These are phyloP conservation scores for Rugalucina vietnamica DNA, from an alignment of 2,888 invertebrate species.

Conservation along the genomic window DNA sequence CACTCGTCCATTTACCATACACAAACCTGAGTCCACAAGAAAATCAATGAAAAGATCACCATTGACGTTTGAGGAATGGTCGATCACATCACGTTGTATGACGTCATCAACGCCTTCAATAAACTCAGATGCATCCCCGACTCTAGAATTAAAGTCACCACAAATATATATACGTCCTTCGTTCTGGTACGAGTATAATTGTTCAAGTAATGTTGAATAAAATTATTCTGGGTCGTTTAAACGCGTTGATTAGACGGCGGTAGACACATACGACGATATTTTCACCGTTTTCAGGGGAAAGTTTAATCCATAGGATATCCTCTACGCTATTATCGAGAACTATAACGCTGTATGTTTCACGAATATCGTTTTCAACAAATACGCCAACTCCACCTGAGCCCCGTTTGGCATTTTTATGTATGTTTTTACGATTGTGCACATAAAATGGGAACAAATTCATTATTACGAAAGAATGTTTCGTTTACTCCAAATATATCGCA, in stretches of 20 bases:
- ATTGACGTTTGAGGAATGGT: background rate
- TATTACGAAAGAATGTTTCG: conserved; percentile 20
- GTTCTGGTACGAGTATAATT: background rate
- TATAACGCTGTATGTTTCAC: background rate
- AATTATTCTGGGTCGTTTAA: background rate
- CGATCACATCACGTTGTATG: background rate
- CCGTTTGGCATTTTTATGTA: conserved; percentile 16
- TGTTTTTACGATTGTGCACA: conserved; percentile 11
- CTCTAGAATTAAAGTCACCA: too few relatives aligned
- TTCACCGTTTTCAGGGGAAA: background rate
- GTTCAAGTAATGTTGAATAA: background rate
- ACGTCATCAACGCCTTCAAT: background rate
- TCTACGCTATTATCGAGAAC: background rate
- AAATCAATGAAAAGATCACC: conserved; percentile 13
- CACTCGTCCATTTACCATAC: conserved; percentile 6
- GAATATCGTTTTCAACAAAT: background rate
- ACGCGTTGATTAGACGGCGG: background rate
- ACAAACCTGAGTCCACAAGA: conserved; percentile 6
- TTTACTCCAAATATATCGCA: conserved; percentile 25
- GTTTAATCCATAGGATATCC: background rate
- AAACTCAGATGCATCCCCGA: background rate
- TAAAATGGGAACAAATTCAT: conserved; percentile 1
- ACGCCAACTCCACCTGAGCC: conserved; percentile 30
- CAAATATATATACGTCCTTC: background rate
- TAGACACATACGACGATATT: background rate